Base-by-base conservation (phyloP, 2,113 vertebrate genomes). In the Hemibagrus wyckioides region DNA sequence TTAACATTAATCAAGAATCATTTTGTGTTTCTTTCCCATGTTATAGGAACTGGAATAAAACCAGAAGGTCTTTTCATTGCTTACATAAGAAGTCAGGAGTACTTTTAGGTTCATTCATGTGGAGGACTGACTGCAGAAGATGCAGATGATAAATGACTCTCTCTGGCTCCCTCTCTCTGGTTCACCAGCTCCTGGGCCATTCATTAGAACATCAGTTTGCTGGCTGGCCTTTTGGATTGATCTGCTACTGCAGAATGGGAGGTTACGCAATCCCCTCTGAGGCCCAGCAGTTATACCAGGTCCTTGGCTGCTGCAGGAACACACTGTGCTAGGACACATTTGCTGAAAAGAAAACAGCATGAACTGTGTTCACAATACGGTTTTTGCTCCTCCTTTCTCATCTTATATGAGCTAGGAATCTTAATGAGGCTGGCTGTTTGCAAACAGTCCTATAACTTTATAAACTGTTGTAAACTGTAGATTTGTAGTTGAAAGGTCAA, bases 221-320 rank as follows among this genome's bases (percentile, higher is more conserved):
- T 87, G 85, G 85, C 80, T 73, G 52, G 84, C 82, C 81, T 63
- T 65, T 83, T 52, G 65, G 77, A 91, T 89, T 82, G 82, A 91
- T 91, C 50, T 81, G 36, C 54, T 19, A 71, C 87, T 91, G 87
- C 89, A 85, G 84, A 86, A 65, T 85, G 30, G 79, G 30, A 50
- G n/a, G 69, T 88, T 89, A 82, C 81, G 82, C 88, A 89, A 89
- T 88, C 41, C 41, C 39, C 87, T 81, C 76, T 44, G 57, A 90
- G 87, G 86, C 77, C 61, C 82, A 84, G 69, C 65, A 65, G 82
- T 81, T 65, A 41, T 39, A 67, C 41, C 75, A 63, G 81, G 33
- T 44, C 75, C 33, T 63, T 30, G 44, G 41, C 63, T 67, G 65
- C 85, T 71, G 79, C 36, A 82, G 36, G 52, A 82, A 86, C 85